phyloP scores from a whole-genome alignment of 2,888 invertebrate species.

The Creontiades dilutus region DNA sequence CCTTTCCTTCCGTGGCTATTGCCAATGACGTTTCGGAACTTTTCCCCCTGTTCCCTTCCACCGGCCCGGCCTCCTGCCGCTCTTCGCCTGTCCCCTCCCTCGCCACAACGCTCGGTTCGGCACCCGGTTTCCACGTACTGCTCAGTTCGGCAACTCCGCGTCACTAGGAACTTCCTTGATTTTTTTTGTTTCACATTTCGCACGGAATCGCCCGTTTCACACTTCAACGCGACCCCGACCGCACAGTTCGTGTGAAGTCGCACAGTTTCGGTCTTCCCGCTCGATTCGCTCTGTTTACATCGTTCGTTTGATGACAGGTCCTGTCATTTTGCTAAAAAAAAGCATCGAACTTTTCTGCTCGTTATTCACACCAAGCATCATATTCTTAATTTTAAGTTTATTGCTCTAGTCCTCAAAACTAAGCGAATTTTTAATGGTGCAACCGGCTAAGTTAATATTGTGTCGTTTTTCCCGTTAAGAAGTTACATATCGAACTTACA shows the following conservation, averaged over 20 bases:
- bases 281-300: too few relatives aligned
- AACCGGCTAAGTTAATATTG: not conserved
- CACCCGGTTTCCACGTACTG: not conserved
- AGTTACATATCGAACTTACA: not conserved
- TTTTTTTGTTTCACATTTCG: not conserved
- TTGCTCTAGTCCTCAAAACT: too few relatives aligned
- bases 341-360: too few relatives aligned
- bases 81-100: not conserved
- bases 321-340: too few relatives aligned
- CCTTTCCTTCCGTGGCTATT: too few relatives aligned
- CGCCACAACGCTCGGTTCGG: not conserved
- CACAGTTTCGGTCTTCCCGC: too few relatives aligned
- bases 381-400: too few relatives aligned
- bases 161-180: not conserved
- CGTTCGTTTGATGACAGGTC: too few relatives aligned
- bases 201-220: not conserved
- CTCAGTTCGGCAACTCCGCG: constrained; percentile 1
- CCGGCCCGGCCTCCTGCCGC: not conserved
- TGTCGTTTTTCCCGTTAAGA: not conserved
- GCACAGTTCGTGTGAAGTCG: too few relatives aligned
- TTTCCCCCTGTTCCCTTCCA: not conserved
- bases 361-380: too few relatives aligned
- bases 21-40: too few relatives aligned
- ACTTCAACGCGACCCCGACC: not conserved
- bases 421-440: not conserved